Evolutionary conservation across 2,888 invertebrate species (phyloP).

Genomic region (Lasioglossum marginatum): DNA sequence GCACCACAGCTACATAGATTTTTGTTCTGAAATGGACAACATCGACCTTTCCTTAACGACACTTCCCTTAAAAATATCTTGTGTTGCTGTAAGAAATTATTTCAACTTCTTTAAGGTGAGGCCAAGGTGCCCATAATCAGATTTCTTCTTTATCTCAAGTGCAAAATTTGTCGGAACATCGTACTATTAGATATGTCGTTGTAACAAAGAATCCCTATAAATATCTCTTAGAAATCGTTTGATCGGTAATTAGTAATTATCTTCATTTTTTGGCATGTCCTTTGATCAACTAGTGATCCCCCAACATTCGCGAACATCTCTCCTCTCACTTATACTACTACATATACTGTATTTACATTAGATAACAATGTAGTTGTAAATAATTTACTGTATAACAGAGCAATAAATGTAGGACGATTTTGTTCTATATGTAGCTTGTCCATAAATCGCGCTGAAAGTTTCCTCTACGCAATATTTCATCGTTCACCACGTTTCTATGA

Average conservation of each 20-base stretch:
- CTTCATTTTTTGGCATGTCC: constrained; percentile 82
- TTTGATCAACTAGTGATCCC: constrained; percentile 76
- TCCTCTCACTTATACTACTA: constrained; percentile 50
- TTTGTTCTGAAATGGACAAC: constrained; percentile 79
- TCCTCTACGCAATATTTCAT: constrained; percentile 33
- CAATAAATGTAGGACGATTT: constrained; percentile 53
- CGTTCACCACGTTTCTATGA: constrained; percentile 26
- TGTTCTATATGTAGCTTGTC: constrained; percentile 30
- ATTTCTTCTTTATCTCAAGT: constrained; percentile 51
- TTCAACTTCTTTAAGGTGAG: constrained; percentile 79
- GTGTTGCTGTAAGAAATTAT: constrained; percentile 52
- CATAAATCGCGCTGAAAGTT: constrained; percentile 34
- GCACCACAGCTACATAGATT: constrained; percentile 44
- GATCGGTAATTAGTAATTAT: constrained; percentile 66
- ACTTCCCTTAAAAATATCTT: constrained; percentile 44
- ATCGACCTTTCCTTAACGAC: constrained; percentile 83
- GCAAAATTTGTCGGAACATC: constrained; percentile 38
- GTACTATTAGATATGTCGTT: constrained; percentile 31
- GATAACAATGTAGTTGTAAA: constrained; percentile 68
- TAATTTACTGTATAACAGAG: constrained; percentile 71
- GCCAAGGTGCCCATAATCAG: constrained; percentile 83
- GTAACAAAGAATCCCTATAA: constrained; percentile 37
- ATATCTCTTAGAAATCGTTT: constrained; percentile 49
- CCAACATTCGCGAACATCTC: constrained; percentile 60
- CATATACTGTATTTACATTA: constrained; percentile 68